These are phyloP conservation scores for Drosophila silvestris DNA, from an alignment of 2,888 invertebrate genomes.

Conservation along the genomic window DNA sequence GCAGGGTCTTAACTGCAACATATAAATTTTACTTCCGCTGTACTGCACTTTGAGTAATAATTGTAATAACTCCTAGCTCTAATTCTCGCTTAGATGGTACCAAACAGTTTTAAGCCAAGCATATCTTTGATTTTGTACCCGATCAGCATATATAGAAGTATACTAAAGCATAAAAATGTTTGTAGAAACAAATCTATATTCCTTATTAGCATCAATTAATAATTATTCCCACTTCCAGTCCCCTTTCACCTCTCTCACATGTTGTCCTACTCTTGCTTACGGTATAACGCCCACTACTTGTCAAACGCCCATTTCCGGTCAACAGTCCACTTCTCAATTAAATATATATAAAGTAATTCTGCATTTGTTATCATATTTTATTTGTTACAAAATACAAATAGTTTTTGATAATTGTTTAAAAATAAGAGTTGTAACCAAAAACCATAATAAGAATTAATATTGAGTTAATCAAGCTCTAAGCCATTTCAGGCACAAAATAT, in stretches of 20 bases:
- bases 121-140: neutral
- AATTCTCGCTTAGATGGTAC: neutral
- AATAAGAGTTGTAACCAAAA: neutral
- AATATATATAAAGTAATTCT: neutral
- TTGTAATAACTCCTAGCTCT: neutral
- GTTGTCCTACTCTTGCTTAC: too few species aligned
- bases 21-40: neutral
- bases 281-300: neutral
- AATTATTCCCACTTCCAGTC: neutral
- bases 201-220: neutral
- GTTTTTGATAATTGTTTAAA: neutral
- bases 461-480: neutral
- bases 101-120: neutral
- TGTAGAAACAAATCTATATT: neutral
- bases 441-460: neutral
- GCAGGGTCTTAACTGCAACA: neutral
- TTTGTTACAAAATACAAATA: neutral
- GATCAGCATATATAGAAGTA: neutral
- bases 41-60: neutral
- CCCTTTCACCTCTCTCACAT: neutral
- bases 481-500: neutral
- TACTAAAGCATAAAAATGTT: neutral
- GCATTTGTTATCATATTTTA: neutral
- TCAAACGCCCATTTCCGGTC: too few species aligned
- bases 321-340: neutral